These are phyloP conservation scores for Panopea generosa DNA, from an alignment of 2,888 invertebrate species.

Conservation along the genomic window DNA sequence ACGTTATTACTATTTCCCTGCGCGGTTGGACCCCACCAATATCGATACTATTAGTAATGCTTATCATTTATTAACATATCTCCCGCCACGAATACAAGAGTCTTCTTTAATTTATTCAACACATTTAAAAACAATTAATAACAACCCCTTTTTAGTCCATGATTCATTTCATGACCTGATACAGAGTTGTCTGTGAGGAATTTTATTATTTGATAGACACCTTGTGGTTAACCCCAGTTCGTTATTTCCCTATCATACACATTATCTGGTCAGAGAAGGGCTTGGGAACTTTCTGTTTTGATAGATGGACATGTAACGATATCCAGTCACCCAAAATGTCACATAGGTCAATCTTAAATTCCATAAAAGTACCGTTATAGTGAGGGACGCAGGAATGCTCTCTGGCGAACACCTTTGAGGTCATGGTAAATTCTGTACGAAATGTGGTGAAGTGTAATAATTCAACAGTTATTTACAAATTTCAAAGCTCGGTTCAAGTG, in stretches of 20 bases:
- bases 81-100: too few relatives aligned
- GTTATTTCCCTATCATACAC: conserved; percentile 3
- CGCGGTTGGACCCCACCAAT: too few relatives aligned
- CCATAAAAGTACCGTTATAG: not conserved
- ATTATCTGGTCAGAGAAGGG: not conserved
- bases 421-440: not conserved
- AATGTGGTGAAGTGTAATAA: conserved; percentile 3
- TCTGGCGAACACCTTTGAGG: not conserved
- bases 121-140: too few relatives aligned
- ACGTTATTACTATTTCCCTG: too few relatives aligned
- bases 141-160: too few relatives aligned
- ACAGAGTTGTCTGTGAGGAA: not conserved
- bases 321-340: conserved; percentile 5
- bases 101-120: too few relatives aligned
- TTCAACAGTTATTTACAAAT: conserved; percentile 6
- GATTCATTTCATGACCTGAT: too few relatives aligned
- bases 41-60: too few relatives aligned
- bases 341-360: conserved; percentile 4
- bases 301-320: conserved; percentile 8
- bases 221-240: not conserved
- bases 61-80: too few relatives aligned
- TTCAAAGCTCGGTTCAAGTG: conserved; percentile 9
- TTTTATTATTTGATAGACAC: not conserved
- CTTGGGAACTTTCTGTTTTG: conserved; percentile 5
- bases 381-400: not conserved